These are phyloP conservation scores for Cynodonichthys magdalenae DNA, from an alignment of 2,797 vertebrate genomes.

Conservation along the genomic window DNA sequence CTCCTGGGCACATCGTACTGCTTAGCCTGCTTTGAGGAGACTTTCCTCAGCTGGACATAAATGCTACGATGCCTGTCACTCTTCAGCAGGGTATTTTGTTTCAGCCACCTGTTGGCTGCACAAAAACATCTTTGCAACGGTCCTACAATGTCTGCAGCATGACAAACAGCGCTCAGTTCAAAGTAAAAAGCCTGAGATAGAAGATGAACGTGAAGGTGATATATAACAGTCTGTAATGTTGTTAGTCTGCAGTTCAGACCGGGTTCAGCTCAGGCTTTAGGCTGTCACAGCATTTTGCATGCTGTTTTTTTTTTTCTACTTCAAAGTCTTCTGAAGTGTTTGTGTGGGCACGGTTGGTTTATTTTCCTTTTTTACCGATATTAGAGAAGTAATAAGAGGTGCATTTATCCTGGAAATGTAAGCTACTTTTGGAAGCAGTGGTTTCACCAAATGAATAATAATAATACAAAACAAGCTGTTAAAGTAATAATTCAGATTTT, in stretches of 20 bases:
- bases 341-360: conserved; percentile 3
- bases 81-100: conserved; percentile 11
- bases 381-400: conserved; percentile 14
- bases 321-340: conserved; percentile 27
- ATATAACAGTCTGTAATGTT: conserved; percentile 3
- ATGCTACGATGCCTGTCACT: conserved; percentile 16
- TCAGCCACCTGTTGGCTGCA: neutral
- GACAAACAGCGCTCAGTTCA: conserved; percentile 8
- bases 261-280: conserved; percentile 43
- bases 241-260: conserved; percentile 32
- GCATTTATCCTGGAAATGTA: conserved; percentile 14
- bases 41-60: conserved; percentile 25
- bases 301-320: neutral
- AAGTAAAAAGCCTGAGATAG: conserved; percentile 12
- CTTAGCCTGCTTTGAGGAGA: conserved; percentile 37
- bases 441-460: neutral
- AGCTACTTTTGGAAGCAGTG: neutral
- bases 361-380: conserved; percentile 19
- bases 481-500: no score
- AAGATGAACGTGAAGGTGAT: conserved; percentile 20
- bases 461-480: neutral
- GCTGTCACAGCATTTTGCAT: conserved; percentile 36
- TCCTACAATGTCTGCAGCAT: neutral
- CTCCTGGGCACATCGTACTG: conserved; percentile 25
- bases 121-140: conserved; percentile 8